These are phyloP conservation scores for Drosophila mimica DNA, from an alignment of 2,888 invertebrate species.

Conservation along the genomic window DNA sequence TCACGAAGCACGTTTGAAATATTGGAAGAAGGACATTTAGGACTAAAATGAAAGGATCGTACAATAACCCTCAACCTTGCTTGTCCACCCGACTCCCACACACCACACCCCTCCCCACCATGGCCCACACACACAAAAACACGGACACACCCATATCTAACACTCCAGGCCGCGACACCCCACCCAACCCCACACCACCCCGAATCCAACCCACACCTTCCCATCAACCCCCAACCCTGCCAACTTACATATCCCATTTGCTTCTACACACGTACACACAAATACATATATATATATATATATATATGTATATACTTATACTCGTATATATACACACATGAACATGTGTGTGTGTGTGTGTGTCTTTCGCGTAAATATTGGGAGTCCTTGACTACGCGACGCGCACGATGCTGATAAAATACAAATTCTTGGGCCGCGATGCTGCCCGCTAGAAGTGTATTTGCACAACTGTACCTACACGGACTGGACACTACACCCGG, in stretches of 20 bases:
- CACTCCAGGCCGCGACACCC: slow-evolving; percentile 47
- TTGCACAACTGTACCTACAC: slow-evolving; percentile 80
- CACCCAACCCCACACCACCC: not conserved
- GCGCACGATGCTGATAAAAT: slow-evolving; percentile 81
- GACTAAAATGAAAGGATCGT: slow-evolving; percentile 81
- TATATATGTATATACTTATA: slow-evolving; percentile 19
- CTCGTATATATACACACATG: slow-evolving; percentile 15
- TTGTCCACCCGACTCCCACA: slow-evolving; percentile 32
- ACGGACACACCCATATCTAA: slow-evolving; percentile 62
- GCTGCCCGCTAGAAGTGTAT: slow-evolving; percentile 76
- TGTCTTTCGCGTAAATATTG: slow-evolving; percentile 81
- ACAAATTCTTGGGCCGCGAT: slow-evolving; percentile 80
- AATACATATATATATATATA: slow-evolving; percentile 32
- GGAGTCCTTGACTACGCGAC: slow-evolving; percentile 81
- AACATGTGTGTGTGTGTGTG: slow-evolving; percentile 36
- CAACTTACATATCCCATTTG: slow-evolving; percentile 75
- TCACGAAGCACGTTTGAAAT: slow-evolving; percentile 81
- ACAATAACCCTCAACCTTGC: slow-evolving; percentile 71
- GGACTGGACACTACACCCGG: slow-evolving; percentile 64
- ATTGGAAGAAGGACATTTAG: slow-evolving; percentile 83
- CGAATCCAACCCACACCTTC: slow-evolving; percentile 36
- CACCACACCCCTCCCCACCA: slow-evolving; percentile 8
- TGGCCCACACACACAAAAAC: slow-evolving; percentile 29
- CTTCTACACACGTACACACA: slow-evolving; percentile 65
- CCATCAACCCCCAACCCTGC: slow-evolving; percentile 12